Evolutionary conservation across 2,113 vertebrate species (phyloP).

Genomic region (Brienomyrus longianalis): DNA sequence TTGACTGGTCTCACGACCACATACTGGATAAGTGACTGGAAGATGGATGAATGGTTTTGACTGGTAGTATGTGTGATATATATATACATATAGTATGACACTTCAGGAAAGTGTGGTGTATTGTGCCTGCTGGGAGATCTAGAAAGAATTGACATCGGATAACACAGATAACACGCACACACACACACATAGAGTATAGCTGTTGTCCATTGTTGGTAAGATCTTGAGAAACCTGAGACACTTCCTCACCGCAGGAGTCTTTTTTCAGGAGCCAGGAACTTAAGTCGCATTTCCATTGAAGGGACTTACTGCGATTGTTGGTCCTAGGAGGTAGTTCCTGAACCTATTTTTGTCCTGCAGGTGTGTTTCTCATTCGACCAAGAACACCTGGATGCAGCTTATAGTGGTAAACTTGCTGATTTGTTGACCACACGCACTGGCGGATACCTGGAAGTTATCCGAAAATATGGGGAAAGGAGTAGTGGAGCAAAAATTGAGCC

Average conservation of each 20-base stretch:
- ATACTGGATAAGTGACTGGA: neutral
- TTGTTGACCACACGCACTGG: neutral
- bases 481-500: neutral
- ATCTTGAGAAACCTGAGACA: neutral
- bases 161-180: neutral
- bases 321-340: neutral
- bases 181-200: neutral
- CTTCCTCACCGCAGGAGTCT: neutral
- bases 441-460: neutral
- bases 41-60: slow-evolving; percentile 20
- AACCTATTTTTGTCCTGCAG: neutral
- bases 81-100: neutral
- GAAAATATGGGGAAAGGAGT: neutral
- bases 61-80: slow-evolving; percentile 12
- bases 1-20: too few species aligned
- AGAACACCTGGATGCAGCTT: neutral
- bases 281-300: neutral
- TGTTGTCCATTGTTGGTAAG: neutral
- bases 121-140: neutral
- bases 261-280: neutral
- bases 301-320: neutral
- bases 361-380: neutral
- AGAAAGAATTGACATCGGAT: neutral
- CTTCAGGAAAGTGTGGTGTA: neutral
- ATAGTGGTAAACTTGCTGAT: neutral